Evolutionary conservation across 2,797 vertebrate genomes (phyloP).

Genomic region (Anas capensis): DNA sequence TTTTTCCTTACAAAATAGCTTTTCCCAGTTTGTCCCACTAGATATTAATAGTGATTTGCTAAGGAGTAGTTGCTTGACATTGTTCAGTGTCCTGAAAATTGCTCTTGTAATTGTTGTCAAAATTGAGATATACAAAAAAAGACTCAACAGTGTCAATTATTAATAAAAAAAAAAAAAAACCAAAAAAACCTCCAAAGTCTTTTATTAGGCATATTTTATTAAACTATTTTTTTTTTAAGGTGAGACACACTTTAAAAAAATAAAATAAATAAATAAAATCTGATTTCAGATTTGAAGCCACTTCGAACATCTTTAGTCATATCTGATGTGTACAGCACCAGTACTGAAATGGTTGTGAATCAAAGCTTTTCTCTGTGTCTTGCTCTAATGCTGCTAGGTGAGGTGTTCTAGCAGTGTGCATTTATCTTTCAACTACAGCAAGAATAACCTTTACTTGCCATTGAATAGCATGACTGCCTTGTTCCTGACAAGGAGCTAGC

Average conservation of each 20-base stretch:
- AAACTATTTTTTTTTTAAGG: neutral
- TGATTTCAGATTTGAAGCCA: neutral
- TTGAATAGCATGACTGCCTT: neutral
- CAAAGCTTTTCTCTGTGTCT: neutral
- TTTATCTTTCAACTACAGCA: neutral
- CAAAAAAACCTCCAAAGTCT: neutral
- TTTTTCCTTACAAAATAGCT: no score
- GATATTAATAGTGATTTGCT: no score
- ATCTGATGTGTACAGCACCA: neutral
- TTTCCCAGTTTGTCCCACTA: no score
- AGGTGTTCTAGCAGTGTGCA: neutral
- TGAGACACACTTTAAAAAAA: neutral
- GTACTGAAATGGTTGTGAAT: neutral
- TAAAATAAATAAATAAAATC: neutral
- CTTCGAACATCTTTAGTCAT: neutral
- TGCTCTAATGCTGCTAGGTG: neutral
- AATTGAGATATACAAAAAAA: neutral
- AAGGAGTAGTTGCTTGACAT: no score
- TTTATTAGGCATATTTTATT: neutral
- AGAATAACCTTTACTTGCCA: conserved; percentile 12
- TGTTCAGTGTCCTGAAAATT: neutral
- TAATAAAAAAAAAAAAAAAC: no score
- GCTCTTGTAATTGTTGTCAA: neutral
- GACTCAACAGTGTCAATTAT: neutral
- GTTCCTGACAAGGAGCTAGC: neutral